A percentile compares a stretch with the other conserved stretches of the same genome.
Evolutionary conservation across 2,113 vertebrate genomes (phyloP).

Genomic region (Carassius auratus): DNA sequence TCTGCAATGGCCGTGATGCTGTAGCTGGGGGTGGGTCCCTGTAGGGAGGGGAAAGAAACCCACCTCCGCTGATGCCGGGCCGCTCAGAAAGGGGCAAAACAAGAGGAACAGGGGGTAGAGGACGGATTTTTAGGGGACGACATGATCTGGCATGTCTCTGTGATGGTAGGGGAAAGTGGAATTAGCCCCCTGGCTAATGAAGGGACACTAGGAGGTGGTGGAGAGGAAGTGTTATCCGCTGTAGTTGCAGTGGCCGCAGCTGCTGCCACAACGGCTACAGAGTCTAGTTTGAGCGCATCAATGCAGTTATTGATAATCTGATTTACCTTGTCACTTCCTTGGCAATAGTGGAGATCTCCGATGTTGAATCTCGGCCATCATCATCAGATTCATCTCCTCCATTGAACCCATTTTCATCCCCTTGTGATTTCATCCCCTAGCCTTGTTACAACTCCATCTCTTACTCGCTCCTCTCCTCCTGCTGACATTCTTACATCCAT

Average conservation of each 20-base stretch:
- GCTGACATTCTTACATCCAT: conserved; percentile 89
- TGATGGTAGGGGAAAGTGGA: conserved; percentile 71
- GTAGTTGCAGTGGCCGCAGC: conserved; percentile 68
- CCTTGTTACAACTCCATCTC: conserved; percentile 57
- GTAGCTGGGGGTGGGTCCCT: too few species aligned
- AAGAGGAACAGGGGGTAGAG: conserved; percentile 72
- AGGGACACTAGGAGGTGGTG: conserved; percentile 76
- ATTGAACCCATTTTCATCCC: conserved; percentile 74
- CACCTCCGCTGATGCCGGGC: conserved; percentile 80
- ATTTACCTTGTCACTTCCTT: conserved; percentile 98
- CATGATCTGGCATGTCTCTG: conserved; percentile 69
- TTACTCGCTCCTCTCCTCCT: conserved; percentile 69
- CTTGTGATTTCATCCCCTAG: conserved; percentile 65
- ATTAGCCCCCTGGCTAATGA: conserved; percentile 83
- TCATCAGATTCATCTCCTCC: conserved; percentile 85
- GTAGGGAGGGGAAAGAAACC: conserved; percentile 93
- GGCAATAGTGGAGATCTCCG: conserved; percentile 98
- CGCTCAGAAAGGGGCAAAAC: conserved; percentile 79
- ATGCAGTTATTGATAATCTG: conserved; percentile 99
- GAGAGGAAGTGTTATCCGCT: conserved; percentile 76
- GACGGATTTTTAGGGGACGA: conserved; percentile 76
- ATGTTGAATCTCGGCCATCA: conserved; percentile 89
- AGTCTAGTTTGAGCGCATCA: conserved; percentile 94
- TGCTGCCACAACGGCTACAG: conserved; percentile 80
- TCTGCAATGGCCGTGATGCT: conserved; percentile 89